phyloP scores from a whole-genome alignment of 2,888 invertebrate species.

The Desoria tigrina region DNA sequence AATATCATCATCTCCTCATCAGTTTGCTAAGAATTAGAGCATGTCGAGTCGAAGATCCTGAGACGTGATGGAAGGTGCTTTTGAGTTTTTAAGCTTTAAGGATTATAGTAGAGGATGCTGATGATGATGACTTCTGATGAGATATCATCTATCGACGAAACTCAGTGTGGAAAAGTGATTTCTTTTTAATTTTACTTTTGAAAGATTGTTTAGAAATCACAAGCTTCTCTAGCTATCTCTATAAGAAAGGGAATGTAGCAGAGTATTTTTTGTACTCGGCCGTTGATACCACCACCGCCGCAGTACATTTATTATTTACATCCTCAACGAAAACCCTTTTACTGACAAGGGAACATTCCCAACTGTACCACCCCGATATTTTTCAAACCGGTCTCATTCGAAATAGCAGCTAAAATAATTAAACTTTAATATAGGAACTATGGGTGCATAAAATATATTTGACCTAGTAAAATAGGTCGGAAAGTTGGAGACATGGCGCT shows the following conservation, averaged over 20 bases:
- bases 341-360: too few species aligned
- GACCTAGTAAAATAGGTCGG: too few species aligned
- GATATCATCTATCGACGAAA: conserved; percentile 9
- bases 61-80: conserved; percentile 2
- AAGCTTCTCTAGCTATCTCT: conserved; percentile 3
- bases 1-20: too few species aligned
- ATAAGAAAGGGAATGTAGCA: conserved; percentile 6
- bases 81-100: neutral
- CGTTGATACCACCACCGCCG: conserved; percentile 3
- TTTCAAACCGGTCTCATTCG: too few species aligned
- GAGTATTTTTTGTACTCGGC: neutral
- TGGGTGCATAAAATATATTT: too few species aligned
- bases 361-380: too few species aligned
- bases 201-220: conserved; percentile 12
- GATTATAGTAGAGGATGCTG: neutral
- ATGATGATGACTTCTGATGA: conserved; percentile 4
- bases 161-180: conserved; percentile 7
- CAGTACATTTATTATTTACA: neutral
- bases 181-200: conserved; percentile 11
- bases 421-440: too few species aligned
- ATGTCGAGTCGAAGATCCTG: conserved; percentile 3
- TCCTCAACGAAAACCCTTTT: too few species aligned
- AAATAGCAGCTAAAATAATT: too few species aligned
- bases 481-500: too few species aligned
- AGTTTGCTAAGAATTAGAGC: conserved; percentile 4